Conservation (phyloP, 2,797 vertebrate species). For the Pangasius larnaudii region DNA sequence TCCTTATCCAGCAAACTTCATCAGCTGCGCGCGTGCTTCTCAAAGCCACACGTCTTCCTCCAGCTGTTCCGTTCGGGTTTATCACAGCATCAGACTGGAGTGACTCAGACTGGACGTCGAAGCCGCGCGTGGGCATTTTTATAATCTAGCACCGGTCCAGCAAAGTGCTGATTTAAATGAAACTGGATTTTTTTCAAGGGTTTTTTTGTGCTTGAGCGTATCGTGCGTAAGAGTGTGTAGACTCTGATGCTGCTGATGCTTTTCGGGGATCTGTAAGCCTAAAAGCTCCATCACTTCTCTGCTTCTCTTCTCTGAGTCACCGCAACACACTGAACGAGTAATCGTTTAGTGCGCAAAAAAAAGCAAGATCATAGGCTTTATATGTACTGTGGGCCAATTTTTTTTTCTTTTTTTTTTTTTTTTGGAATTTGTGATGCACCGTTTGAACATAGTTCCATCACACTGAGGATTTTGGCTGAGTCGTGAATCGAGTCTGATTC, state of each 20-base stretch:
- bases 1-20: slow-evolving; percentile 23
- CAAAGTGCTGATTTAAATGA: slow-evolving; percentile 22
- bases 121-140: slow-evolving; percentile 15
- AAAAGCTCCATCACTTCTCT: background rate
- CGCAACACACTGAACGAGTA: background rate
- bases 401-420: no score
- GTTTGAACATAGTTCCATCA: slow-evolving; percentile 5
- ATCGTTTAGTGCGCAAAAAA: background rate
- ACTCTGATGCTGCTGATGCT: slow-evolving; percentile 13
- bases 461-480: slow-evolving; percentile 43
- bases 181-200: slow-evolving; percentile 9
- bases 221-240: background rate
- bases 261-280: slow-evolving; percentile 13
- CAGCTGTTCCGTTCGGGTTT: background rate
- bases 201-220: background rate
- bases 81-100: background rate
- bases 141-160: background rate
- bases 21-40: background rate
- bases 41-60: background rate
- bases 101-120: slow-evolving; percentile 19
- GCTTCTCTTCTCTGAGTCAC: background rate
- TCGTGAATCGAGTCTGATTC: slow-evolving; percentile 2
- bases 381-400: background rate
- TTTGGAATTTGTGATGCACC: slow-evolving; percentile 31
- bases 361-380: background rate